Base-by-base conservation (phyloP, 2,888 invertebrate genomes). In the Anticlea derivata region DNA sequence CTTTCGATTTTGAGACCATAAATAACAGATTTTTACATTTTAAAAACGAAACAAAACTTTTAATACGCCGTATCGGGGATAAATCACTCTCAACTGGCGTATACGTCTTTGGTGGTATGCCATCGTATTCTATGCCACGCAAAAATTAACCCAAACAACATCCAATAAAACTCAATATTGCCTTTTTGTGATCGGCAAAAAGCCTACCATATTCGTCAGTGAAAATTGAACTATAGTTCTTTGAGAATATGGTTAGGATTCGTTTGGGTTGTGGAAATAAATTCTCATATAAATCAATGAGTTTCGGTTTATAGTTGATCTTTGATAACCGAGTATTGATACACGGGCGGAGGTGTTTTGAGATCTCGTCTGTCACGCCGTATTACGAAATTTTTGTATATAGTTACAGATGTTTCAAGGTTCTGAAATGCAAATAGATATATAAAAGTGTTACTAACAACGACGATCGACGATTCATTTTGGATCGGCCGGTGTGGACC, bases 1-100 rank as follows among this genome's bases (percentile, higher is more conserved):
- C 87, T 85, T 78, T 87, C 87, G 88, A 89, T 90, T 87, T 85
- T 80, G 80, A 77, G 67, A 72, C 65, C 86, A 89, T 90, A 90
- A 90, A 90, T 90, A 78, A 88, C 83, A 78, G 86, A 89, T 85
- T 90, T 88, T 87, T 81, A 88, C 84, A 86, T 86, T 85, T 74
- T 67, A 80, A 83, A 80, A 82, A 84, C 73, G 78, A 89, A 87
- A 86, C 75, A 87, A 87, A 86, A 87, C 84, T 75, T 85, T 87
- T 88, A 89, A 89, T 90, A 88, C 73, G 78, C 76, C 83, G 80
- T 86, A 87, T 88, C 86, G 82, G 73, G 64, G 75, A 86, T 90
- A 90, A 89, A 89, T 90, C 89, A 89, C 83, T 75, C 69, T 69
- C 77, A 86, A 89, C 79, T 84, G 87, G 86, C 86, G 76, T 84